Evolutionary conservation across 2,797 vertebrate species (phyloP), one percentile per base, ranked within the genome.

Genomic region (Gymnothorax reevesii): DNA sequence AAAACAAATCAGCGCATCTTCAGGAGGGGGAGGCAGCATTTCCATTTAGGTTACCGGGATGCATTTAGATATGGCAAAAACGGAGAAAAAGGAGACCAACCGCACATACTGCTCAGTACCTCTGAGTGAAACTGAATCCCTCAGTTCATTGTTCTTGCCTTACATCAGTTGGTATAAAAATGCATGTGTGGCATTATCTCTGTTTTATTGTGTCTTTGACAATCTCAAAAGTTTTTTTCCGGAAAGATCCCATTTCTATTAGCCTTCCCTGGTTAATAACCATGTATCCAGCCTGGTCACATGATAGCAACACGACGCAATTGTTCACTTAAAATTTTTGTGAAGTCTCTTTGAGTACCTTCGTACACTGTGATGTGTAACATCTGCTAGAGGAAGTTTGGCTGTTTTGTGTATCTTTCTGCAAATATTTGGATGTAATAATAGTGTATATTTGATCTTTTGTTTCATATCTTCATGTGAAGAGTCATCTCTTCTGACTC

Each of bases 51-150:
- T 91, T 90, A 92, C 90, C 92, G 94, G 90, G 85, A 91, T 92
- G 94, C 92, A 94, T 94, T 94, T 93, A 94, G 87, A 90, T 88
- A 92, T 95, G 95, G 94, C 94, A 95, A 92, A 91, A 83, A 89
- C 89, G 12, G 42, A 77, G 92, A 92, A 84, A 62, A 57, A 92
- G 93, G 93, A 92, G 93, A 93, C 94, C 94, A 92, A 91, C 89
- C 90, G 91, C 92, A 93, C 94, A 94, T 94, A 94, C 93, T 91
- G 94, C 84, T 90, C 86, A 90, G 85, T 91, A 93, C 93, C 90
- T 91, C 91, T 90, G 80, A 92, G 91, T 90, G 71, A 89, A 66
- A 84, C 88, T 89, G 59, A 73, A 25, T 64, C 91, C 89, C 91
- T 92, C 91, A 60, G 92, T 93, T 90, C 90, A 91, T 92, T 84